A percentile compares a stretch with the other conserved stretches of the same genome.
phyloP scores from a whole-genome alignment of 1,140 invertebrate species.

The Cylas formicarius region DNA sequence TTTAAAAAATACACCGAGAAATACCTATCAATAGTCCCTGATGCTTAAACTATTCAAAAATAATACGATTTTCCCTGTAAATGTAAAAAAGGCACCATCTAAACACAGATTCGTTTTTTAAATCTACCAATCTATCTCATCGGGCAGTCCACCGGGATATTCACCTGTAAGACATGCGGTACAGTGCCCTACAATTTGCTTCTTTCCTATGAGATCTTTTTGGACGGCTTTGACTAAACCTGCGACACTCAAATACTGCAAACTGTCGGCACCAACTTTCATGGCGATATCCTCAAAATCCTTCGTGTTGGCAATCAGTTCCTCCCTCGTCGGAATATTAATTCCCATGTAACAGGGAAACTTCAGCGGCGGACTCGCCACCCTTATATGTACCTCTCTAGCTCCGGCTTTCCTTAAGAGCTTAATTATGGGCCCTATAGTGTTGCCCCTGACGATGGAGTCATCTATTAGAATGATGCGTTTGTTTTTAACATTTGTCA shows the following conservation, averaged over 20 bases:
- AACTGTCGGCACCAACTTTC: slow-evolving; percentile 84
- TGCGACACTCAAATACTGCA: slow-evolving; percentile 87
- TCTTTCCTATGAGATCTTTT: slow-evolving; percentile 61
- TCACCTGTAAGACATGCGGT: slow-evolving; percentile 77
- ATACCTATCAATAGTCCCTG: no score
- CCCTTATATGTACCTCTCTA: slow-evolving; percentile 89
- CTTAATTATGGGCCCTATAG: slow-evolving; percentile 94
- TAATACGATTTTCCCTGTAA: slow-evolving; percentile 41
- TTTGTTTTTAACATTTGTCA: slow-evolving; percentile 83
- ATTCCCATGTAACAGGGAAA: slow-evolving; percentile 99
- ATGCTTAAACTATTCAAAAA: no score
- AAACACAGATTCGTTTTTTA: no score
- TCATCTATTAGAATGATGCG: slow-evolving; percentile 89
- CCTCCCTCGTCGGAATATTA: slow-evolving; percentile 92
- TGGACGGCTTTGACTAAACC: slow-evolving; percentile 82
- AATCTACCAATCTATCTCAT: slow-evolving; percentile 72
- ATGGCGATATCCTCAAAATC: slow-evolving; percentile 65
- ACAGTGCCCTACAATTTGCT: slow-evolving; percentile 62
- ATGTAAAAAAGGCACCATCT: not conserved
- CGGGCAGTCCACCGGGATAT: slow-evolving; percentile 71
- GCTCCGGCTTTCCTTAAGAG: slow-evolving; percentile 87
- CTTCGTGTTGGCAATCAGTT: slow-evolving; percentile 88
- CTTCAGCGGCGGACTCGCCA: slow-evolving; percentile 90
- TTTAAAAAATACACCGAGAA: no score
- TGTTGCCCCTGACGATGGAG: slow-evolving; percentile 95